Conservation (phyloP, 2,113 vertebrate genomes). For the Tragelaphus buxtoni region DNA sequence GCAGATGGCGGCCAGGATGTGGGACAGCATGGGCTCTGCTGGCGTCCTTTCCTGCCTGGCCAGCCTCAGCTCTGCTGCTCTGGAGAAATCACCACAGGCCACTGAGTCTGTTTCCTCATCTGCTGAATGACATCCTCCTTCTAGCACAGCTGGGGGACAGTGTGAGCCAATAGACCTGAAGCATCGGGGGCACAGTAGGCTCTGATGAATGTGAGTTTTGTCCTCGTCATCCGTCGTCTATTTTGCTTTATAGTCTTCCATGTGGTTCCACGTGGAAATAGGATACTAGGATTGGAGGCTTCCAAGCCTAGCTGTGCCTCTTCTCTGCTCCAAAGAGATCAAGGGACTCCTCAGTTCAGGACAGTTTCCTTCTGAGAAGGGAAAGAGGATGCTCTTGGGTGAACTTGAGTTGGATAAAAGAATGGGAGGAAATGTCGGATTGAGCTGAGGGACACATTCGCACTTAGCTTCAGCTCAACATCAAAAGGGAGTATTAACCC, state of each 20-base stretch:
- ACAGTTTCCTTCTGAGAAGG: neutral
- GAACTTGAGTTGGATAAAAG: neutral
- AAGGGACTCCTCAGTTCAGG: neutral
- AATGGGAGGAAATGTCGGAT: neutral
- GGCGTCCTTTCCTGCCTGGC: neutral
- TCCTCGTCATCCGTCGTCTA: too few relatives aligned
- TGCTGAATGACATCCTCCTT: neutral
- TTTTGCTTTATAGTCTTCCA: neutral
- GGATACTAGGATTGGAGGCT: neutral
- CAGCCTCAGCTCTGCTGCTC: neutral
- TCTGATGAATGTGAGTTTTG: neutral
- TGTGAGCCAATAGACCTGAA: neutral
- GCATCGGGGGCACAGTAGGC: accelerated
- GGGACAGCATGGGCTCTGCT: neutral
- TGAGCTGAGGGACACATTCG: neutral
- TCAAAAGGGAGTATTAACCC: neutral
- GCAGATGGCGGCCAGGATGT: neutral
- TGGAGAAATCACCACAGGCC: neutral
- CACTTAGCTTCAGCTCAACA: neutral
- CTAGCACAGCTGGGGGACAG: neutral
- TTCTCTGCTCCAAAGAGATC: neutral
- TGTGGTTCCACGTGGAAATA: neutral
- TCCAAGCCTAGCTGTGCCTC: neutral
- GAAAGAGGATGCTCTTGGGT: neutral
- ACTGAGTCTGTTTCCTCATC: neutral